These are phyloP conservation scores for Drosophila parvula DNA, from an alignment of 1,140 invertebrate species.

Conservation along the genomic window DNA sequence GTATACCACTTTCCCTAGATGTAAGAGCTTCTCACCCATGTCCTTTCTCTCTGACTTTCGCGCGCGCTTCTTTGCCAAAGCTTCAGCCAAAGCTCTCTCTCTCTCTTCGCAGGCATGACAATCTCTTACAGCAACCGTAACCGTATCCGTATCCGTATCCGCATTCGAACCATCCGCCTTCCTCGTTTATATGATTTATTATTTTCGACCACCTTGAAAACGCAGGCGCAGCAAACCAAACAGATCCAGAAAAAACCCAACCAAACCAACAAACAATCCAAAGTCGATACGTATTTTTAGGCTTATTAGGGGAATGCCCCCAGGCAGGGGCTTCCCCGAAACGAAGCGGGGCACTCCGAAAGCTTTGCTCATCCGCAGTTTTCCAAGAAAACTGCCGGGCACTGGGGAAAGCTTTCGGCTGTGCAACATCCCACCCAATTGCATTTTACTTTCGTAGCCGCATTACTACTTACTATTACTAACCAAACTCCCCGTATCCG, in stretches of 20 bases:
- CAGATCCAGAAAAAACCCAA: conserved; percentile 41
- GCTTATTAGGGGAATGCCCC: conserved; percentile 55
- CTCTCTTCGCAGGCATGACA: conserved; percentile 44
- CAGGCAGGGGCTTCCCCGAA: conserved; percentile 30
- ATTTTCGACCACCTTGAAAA: conserved; percentile 60
- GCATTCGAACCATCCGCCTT: conserved; percentile 19
- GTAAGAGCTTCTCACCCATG: conserved; percentile 70
- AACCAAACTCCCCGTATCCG: conserved; percentile 50
- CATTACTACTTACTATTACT: conserved; percentile 56
- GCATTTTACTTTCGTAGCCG: conserved; percentile 67
- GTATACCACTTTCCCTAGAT: conserved; percentile 41
- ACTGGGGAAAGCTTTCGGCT: conserved; percentile 68
- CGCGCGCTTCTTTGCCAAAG: conserved; percentile 41
- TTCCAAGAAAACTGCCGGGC: conserved; percentile 45
- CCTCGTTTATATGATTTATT: conserved; percentile 46
- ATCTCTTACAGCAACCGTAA: conserved; percentile 16
- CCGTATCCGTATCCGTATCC: conserved; percentile 16
- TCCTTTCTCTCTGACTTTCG: conserved; percentile 30
- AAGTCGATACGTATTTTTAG: conserved; percentile 84
- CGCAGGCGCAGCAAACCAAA: conserved; percentile 55
- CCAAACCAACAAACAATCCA: conserved; percentile 76
- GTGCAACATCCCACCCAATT: conserved; percentile 43
- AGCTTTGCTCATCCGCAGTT: conserved; percentile 66
- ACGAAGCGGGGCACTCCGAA: conserved; percentile 49
- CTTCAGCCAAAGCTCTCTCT: conserved; percentile 50